Base-by-base conservation (phyloP, 2,888 invertebrate genomes). In the Liodrosophila aerea region DNA sequence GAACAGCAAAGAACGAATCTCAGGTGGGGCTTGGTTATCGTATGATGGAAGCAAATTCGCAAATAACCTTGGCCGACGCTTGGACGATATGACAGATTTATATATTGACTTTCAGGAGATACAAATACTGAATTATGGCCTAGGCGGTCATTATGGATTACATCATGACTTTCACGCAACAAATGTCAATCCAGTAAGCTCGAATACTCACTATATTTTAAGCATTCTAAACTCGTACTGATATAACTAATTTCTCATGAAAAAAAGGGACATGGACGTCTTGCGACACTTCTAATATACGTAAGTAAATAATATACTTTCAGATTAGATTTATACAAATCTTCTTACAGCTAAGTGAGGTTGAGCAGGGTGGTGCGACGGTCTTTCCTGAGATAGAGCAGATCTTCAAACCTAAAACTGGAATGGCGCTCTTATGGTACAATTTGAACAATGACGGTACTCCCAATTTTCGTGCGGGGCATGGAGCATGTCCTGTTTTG, bases 311-410 rank as follows among this genome's bases (percentile, higher is more conserved):
- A 5, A 1, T 37, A 18, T 45, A 27, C 7, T 11, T 1, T 13
- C 0, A 8, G 0, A 2, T 34, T 0, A n/a, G 0, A 2, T 34
- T 0, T 9, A 22, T 22, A 5, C 22, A 22, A 7, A 11, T 8
- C 2, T 3, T 4, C 4, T 0, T 0, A 54, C 73, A 98, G 98
- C 95, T 99, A 95, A 95, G 95, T 58, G 97, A 98, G 87, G 98
- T 99, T 5, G 94, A 95, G 27, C 97, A 97, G 88, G 99, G 99
- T 0, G 99, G 99, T 9, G 98, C 97, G 4, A 99, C 99, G 0
- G 98, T 98, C 4, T 99, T 99, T 90, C 97, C 98, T 0, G 93
- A 93, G 68, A 91, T 98, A 8, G 94, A 94, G 3, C 92, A 95
- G 29, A 93, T 96, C 11, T 91, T 99, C 49, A 95, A 94, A 92